phyloP scores from a whole-genome alignment of 1,140 invertebrate species.

The Gryon sp. region DNA sequence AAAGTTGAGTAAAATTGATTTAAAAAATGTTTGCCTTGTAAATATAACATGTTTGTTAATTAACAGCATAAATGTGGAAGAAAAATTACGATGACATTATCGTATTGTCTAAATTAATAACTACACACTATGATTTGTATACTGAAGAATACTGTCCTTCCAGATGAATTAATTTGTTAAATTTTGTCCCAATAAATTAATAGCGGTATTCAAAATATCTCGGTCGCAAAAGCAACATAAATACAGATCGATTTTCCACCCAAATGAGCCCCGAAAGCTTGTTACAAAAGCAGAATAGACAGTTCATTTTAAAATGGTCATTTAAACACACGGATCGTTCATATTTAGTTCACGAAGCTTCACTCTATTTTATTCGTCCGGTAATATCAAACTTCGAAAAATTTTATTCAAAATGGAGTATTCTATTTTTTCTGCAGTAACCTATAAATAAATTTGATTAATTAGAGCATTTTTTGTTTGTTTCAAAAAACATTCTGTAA shows the following conservation, averaged over 20 bases:
- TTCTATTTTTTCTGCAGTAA: too few species aligned
- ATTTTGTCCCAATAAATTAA: constrained; percentile 15
- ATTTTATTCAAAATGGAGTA: too few species aligned
- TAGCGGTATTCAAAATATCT: constrained; percentile 22
- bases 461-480: too few species aligned
- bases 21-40: too few species aligned
- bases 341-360: constrained; percentile 23
- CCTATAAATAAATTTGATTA: too few species aligned
- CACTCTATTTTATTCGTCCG: constrained; percentile 6
- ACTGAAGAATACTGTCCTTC: constrained; percentile 20
- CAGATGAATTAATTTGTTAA: constrained; percentile 29
- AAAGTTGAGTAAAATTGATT: too few species aligned
- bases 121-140: background rate
- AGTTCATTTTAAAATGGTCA: constrained; percentile 40
- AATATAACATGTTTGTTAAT: too few species aligned
- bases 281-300: constrained; percentile 26
- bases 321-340: constrained; percentile 16
- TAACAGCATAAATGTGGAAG: too few species aligned
- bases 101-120: background rate
- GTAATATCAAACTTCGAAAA: too few species aligned
- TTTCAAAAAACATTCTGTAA: too few species aligned
- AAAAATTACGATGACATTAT: too few species aligned
- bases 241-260: constrained; percentile 37
- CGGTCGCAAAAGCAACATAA: constrained; percentile 27
- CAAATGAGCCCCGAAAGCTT: constrained; percentile 30